These are phyloP conservation scores for Drosophila dives DNA, from an alignment of 2,888 invertebrate genomes.

Conservation along the genomic window DNA sequence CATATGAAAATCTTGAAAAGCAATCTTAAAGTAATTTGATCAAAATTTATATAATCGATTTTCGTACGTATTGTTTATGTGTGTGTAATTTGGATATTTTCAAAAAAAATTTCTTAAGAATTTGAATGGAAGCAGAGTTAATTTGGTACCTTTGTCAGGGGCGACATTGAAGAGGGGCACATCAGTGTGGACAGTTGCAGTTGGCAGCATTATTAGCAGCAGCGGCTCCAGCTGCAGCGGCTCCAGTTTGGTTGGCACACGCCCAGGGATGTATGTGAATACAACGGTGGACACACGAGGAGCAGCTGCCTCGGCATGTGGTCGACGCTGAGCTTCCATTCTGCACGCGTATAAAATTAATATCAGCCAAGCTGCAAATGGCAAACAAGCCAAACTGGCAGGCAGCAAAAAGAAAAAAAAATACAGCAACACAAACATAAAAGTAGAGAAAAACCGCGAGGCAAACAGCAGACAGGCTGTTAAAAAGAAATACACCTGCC, in stretches of 20 bases:
- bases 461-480: constrained; percentile 35
- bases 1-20: not conserved
- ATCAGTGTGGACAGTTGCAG: constrained; percentile 12
- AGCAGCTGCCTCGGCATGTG: constrained; percentile 50
- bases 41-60: not conserved
- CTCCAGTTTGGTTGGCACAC: constrained; percentile 44
- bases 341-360: constrained; percentile 66
- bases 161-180: constrained; percentile 9
- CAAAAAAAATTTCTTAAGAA: constrained; percentile 31
- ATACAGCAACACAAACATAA: constrained; percentile 6
- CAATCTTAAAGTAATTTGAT: constrained; percentile 1
- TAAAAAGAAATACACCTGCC: constrained; percentile 65
- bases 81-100: constrained; percentile 34
- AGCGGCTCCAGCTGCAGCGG: constrained; percentile 14
- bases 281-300: constrained; percentile 7
- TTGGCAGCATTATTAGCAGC: constrained; percentile 31
- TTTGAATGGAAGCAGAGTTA: constrained; percentile 18
- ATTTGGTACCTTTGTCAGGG: constrained; percentile 2
- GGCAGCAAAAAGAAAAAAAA: not conserved
- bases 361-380: constrained; percentile 69
- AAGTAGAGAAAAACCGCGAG: constrained; percentile 32
- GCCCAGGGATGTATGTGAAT: constrained; percentile 34
- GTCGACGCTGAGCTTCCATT: constrained; percentile 19
- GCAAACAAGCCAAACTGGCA: constrained; percentile 37
- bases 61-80: constrained; percentile 14